These are phyloP conservation scores for Apodemus agrarius DNA, from an alignment of 2,797 vertebrate genomes.

Conservation along the genomic window DNA sequence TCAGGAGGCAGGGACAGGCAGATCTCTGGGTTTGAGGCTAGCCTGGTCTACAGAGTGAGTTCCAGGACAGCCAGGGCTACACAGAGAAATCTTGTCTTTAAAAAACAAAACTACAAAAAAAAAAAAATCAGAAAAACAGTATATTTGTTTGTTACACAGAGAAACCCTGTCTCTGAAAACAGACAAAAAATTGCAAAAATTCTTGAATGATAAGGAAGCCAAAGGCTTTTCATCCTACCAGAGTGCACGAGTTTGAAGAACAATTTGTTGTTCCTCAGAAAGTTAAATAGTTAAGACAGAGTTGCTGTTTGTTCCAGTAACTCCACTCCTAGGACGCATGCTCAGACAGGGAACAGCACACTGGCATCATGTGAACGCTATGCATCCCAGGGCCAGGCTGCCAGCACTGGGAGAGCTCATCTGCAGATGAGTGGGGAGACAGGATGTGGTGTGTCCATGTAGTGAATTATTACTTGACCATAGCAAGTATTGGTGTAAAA, in stretches of 20 bases:
- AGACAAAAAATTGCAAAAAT: neutral
- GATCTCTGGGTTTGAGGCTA: neutral
- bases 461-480: neutral
- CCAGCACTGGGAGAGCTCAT: neutral
- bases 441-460: neutral
- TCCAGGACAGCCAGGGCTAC: neutral
- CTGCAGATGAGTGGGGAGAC: neutral
- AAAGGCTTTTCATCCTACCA: neutral
- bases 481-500: neutral
- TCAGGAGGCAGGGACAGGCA: neutral
- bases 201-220: neutral
- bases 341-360: neutral
- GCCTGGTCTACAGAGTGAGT: neutral
- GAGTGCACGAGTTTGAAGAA: slow-evolving; percentile 17
- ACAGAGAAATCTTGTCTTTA: neutral
- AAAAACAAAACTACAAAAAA: neutral
- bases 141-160: neutral
- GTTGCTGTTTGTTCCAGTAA: neutral
- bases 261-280: neutral
- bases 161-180: neutral
- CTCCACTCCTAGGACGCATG: neutral
- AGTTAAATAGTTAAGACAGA: slow-evolving; percentile 32
- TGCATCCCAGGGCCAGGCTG: neutral
- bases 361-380: neutral
- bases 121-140: neutral